phyloP scores from a whole-genome alignment of 30 jellyfish, hydroid and myxozoan species.

The Hydra vulgaris region DNA sequence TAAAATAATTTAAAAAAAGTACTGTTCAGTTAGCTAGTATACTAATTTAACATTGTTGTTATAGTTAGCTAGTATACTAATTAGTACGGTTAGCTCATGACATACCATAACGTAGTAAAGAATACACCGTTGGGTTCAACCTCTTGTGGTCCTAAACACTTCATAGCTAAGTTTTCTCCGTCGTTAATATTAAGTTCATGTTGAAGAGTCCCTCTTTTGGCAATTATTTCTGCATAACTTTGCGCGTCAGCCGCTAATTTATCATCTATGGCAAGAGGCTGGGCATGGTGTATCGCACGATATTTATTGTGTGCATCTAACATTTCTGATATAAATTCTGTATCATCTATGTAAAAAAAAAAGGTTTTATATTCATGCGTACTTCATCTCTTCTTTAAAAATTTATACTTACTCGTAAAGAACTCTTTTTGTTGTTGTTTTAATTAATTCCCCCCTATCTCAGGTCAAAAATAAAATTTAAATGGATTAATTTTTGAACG shows the following conservation, averaged over 20 bases:
- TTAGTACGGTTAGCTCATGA: background rate
- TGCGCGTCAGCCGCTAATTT: conserved; percentile 52
- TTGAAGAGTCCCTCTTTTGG: conserved; percentile 43
- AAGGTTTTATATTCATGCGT: too few relatives aligned
- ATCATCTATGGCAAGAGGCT: conserved; percentile 42
- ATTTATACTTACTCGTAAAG: background rate
- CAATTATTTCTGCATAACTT: conserved; percentile 67
- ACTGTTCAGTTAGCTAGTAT: too few relatives aligned
- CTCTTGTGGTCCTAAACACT: conserved; percentile 51
- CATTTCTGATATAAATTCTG: conserved; percentile 9
- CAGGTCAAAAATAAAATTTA: too few relatives aligned
- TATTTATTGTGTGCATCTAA: conserved; percentile 71
- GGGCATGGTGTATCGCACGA: conserved; percentile 58
- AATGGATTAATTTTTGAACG: too few relatives aligned
- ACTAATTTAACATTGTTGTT: too few relatives aligned
- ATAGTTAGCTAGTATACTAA: too few relatives aligned
- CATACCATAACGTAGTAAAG: conserved; percentile 62
- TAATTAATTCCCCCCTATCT: background rate
- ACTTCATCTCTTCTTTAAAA: too few relatives aligned
- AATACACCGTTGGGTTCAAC: conserved; percentile 48
- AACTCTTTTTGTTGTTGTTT: background rate
- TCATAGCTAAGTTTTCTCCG: conserved; percentile 87
- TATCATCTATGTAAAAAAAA: background rate
- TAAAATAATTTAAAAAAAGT: too few relatives aligned
- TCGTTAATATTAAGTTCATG: conserved; percentile 35